Conservation (phyloP, 2,113 vertebrate genomes). For the Monopterus albus region DNA sequence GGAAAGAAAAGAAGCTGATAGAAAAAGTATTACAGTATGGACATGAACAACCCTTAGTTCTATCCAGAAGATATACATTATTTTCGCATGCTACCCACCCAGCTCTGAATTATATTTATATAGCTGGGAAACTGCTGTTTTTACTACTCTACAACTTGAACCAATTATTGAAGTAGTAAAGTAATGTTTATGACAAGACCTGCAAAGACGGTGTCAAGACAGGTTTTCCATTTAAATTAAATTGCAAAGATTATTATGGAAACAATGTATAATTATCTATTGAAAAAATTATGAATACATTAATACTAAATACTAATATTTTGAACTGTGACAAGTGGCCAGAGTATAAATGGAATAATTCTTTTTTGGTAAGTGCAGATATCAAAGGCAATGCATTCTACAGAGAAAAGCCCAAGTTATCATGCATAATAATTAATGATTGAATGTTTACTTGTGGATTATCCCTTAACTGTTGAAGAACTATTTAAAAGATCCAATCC, state of each 20-base stretch:
- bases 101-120: slow-evolving; percentile 2
- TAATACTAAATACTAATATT: not conserved
- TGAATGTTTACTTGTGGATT: not conserved
- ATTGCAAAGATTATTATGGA: too few relatives aligned
- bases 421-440: slow-evolving; percentile 13
- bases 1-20: not conserved
- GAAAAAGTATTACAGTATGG: not conserved
- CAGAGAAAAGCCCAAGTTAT: not conserved
- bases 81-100: not conserved
- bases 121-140: slow-evolving; percentile 16
- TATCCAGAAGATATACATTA: not conserved
- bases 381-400: not conserved
- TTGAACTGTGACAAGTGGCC: not conserved
- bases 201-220: not conserved
- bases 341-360: not conserved
- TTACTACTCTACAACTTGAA: not conserved
- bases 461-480: not conserved
- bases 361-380: not conserved
- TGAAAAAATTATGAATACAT: not conserved
- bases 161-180: not conserved
- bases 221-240: too few relatives aligned
- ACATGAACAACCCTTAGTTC: not conserved
- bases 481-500: not conserved
- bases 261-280: too few relatives aligned
- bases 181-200: not conserved